A percentile compares a stretch with the other conserved stretches of the same genome.
These are phyloP conservation scores for Pseudomyrmex concolor DNA, from an alignment of 1,140 invertebrate species.

Conservation along the genomic window DNA sequence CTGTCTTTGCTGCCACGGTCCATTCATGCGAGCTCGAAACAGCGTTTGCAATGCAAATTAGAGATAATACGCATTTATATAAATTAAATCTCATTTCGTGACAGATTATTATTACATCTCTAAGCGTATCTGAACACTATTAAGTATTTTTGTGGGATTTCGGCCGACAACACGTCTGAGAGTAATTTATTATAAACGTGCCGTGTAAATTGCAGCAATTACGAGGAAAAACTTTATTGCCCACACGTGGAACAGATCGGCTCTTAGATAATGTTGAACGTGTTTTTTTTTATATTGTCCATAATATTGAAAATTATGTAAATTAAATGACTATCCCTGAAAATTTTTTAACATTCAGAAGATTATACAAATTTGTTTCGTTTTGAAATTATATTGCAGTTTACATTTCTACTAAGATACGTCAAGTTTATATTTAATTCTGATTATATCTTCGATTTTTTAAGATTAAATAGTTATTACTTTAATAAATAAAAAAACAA, in stretches of 20 bases:
- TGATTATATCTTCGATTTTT: too few species aligned
- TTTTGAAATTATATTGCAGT: not conserved
- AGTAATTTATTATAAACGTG: conserved; percentile 25
- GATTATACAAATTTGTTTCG: conserved; percentile 11
- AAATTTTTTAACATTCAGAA: not conserved
- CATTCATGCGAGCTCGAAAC: conserved; percentile 28
- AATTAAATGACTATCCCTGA: not conserved
- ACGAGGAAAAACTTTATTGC: conserved; percentile 16
- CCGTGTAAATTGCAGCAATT: conserved; percentile 20
- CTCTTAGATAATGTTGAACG: not conserved
- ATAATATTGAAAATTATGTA: conserved; percentile 10
- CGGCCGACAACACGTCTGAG: not conserved
- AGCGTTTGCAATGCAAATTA: not conserved
- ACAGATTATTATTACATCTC: too few species aligned
- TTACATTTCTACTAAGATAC: not conserved
- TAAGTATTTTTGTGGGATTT: conserved; percentile 20
- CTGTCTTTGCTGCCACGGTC: conserved; percentile 4
- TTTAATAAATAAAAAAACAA: too few species aligned
- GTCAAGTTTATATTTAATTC: too few species aligned
- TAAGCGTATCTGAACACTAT: not conserved
- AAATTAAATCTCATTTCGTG: conserved; percentile 9
- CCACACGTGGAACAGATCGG: not conserved
- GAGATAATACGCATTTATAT: not conserved
- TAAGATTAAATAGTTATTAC: too few species aligned
- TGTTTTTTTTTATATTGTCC: not conserved